phyloP scores from a whole-genome alignment of 2,113 vertebrate species.

The Anolis sagrei region DNA sequence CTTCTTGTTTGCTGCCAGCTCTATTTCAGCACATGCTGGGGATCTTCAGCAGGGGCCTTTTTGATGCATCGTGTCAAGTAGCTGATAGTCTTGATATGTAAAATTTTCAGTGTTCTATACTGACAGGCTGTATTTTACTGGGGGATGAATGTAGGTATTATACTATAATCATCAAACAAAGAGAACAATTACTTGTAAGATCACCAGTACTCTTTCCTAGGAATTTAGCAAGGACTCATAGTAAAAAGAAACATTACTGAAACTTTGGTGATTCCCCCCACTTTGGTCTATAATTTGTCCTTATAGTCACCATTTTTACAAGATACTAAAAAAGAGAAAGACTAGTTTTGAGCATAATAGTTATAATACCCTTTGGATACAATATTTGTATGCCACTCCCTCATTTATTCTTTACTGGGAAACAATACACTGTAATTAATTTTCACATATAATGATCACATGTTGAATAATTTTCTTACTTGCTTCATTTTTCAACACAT shows the following conservation, averaged over 20 bases:
- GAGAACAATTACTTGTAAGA: constrained; percentile 32
- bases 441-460: not conserved
- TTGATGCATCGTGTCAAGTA: not conserved
- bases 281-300: not conserved
- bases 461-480: too few relatives aligned
- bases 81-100: constrained; percentile 24
- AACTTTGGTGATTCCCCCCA: not conserved
- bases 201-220: not conserved
- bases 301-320: not conserved
- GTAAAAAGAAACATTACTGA: not conserved
- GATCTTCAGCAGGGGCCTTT: constrained; percentile 15
- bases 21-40: constrained; percentile 24
- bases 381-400: not conserved
- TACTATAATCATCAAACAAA: not conserved
- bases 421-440: fast-evolving
- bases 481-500: too few relatives aligned
- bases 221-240: not conserved
- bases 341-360: not conserved
- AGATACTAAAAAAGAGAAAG: not conserved
- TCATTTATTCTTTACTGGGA: not conserved
- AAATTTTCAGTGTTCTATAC: constrained; percentile 41
- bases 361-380: not conserved
- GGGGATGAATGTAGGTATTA: constrained; percentile 58
- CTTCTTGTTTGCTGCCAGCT: constrained; percentile 36
- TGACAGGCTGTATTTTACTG: constrained; percentile 50